Conservation (phyloP, 2,797 vertebrate genomes). For the Chelon labrosus region DNA sequence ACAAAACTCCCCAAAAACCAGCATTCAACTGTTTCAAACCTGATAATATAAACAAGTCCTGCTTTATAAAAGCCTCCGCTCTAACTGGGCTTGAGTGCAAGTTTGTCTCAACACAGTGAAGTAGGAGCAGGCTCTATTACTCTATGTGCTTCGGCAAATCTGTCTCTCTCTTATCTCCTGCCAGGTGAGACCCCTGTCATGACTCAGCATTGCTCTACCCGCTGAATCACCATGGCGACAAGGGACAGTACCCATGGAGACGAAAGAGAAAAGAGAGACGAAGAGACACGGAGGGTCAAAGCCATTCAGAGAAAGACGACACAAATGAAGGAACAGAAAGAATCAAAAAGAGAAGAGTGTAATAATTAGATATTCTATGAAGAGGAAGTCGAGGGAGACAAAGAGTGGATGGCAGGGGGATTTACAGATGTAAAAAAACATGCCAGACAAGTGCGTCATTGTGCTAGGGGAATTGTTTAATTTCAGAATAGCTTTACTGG, state of each 20-base stretch:
- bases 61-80: neutral
- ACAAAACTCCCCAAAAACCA: neutral
- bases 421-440: neutral
- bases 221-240: conserved; percentile 62
- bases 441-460: conserved; percentile 4
- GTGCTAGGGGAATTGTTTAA: neutral
- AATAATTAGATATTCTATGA: neutral
- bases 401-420: neutral
- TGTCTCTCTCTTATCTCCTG: conserved; percentile 3
- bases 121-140: neutral
- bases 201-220: conserved; percentile 59
- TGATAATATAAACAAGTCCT: too few species aligned
- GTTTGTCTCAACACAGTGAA: conserved; percentile 10
- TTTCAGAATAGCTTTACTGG: conserved; percentile 5
- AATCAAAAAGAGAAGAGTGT: neutral
- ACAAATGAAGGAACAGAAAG: neutral
- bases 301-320: conserved; percentile 20
- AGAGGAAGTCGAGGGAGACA: neutral
- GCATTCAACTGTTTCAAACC: too few species aligned
- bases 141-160: conserved; percentile 13
- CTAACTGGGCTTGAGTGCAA: neutral
- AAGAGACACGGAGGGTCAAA: conserved; percentile 51
- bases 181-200: conserved; percentile 37
- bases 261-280: conserved; percentile 15
- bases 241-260: conserved; percentile 56